These are phyloP conservation scores for Anolis carolinensis DNA, from an alignment of 2,113 vertebrate genomes.

Conservation along the genomic window DNA sequence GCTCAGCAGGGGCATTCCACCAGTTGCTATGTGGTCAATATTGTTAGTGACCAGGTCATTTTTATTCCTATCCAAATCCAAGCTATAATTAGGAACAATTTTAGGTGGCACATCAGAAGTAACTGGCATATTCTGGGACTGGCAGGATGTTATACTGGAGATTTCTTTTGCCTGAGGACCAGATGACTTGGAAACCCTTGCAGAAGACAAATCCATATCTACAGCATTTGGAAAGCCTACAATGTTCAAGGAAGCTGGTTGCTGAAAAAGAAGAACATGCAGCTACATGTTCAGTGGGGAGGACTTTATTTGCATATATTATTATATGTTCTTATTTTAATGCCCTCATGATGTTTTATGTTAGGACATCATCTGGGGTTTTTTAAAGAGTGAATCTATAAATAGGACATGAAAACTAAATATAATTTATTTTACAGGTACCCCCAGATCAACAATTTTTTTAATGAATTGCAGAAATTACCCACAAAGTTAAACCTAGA, in stretches of 20 bases:
- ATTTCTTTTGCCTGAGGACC: slow-evolving; percentile 65
- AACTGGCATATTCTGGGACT: slow-evolving; percentile 39
- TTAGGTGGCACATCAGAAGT: slow-evolving; percentile 73
- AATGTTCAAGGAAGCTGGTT: slow-evolving; percentile 68
- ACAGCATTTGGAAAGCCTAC: slow-evolving; percentile 71
- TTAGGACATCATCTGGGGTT: neutral
- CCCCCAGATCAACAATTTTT: neutral
- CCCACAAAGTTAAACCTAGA: neutral
- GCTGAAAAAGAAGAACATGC: slow-evolving; percentile 46
- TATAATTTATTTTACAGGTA: neutral
- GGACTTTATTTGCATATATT: slow-evolving; percentile 1
- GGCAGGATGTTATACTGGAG: slow-evolving; percentile 47
- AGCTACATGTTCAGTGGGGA: slow-evolving; percentile 1
- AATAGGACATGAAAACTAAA: neutral
- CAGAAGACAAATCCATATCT: slow-evolving; percentile 78
- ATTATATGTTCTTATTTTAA: neutral
- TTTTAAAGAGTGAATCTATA: neutral
- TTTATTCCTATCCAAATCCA: slow-evolving; percentile 46
- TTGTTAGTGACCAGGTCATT: slow-evolving; percentile 65
- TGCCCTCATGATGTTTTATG: neutral
- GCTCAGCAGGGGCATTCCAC: slow-evolving; percentile 69
- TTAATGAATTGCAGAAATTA: neutral
- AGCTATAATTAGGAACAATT: slow-evolving; percentile 63
- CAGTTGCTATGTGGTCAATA: slow-evolving; percentile 55
- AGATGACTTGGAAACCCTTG: slow-evolving; percentile 43